Conservation (phyloP, 2,113 vertebrate genomes). For the Oriolus oriolus region DNA sequence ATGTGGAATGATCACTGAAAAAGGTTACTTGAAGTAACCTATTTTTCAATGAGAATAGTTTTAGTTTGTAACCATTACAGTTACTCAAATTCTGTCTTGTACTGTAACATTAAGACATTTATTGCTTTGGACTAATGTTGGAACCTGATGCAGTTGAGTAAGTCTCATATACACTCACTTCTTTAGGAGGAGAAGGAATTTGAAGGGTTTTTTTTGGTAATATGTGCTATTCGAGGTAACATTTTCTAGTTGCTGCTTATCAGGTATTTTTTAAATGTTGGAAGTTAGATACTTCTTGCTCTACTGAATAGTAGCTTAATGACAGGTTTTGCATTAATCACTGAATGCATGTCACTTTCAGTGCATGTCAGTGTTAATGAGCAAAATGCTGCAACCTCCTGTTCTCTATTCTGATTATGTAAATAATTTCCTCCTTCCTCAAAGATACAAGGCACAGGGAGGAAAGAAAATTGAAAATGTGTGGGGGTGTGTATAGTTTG, state of each 20-base stretch:
- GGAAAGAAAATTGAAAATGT: background rate
- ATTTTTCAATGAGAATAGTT: background rate
- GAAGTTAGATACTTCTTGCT: background rate
- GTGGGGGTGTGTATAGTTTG: background rate
- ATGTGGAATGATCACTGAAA: fast-evolving
- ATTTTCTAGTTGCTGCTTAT: background rate
- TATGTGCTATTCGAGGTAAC: background rate
- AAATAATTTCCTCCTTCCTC: background rate
- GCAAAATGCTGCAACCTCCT: background rate
- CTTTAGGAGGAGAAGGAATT: background rate
- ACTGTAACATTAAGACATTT: background rate
- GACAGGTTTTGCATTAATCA: background rate
- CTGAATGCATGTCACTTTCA: background rate
- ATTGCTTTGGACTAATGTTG: background rate
- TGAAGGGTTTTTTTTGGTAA: background rate
- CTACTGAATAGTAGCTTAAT: background rate
- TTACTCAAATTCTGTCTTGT: background rate
- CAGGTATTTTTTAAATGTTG: background rate
- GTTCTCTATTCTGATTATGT: background rate
- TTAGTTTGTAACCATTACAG: background rate
- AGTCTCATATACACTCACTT: background rate
- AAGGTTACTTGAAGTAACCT: background rate
- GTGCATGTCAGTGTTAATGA: background rate
- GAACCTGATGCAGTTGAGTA: background rate
- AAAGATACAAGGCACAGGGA: background rate